These are phyloP conservation scores for Adela reaumurella DNA, from an alignment of 2,888 invertebrate species.

Conservation along the genomic window DNA sequence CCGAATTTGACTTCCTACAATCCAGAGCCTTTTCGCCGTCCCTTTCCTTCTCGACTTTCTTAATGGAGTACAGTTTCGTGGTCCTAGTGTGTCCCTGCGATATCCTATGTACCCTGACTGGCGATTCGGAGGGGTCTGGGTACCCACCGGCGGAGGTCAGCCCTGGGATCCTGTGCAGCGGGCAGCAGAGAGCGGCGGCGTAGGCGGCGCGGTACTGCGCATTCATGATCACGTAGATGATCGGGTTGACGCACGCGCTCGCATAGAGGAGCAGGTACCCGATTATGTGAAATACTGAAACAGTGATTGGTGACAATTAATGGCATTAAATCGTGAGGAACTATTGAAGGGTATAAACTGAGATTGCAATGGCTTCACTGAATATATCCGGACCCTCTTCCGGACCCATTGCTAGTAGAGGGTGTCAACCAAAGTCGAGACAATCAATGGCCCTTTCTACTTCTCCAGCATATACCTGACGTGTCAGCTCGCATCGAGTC, in stretches of 20 bases:
- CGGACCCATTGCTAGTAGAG: no score
- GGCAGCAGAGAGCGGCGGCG: constrained; percentile 72
- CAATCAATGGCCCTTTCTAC: no score
- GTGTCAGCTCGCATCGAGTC: no score
- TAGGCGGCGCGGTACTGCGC: constrained; percentile 90
- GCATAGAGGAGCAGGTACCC: constrained; percentile 85
- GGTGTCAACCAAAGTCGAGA: no score
- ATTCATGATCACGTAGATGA: constrained; percentile 94
- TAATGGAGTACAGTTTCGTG: not conserved
- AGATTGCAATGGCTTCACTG: no score
- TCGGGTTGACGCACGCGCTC: constrained; percentile 88
- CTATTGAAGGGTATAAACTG: no score
- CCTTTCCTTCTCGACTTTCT: not conserved
- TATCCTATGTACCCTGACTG: not conserved
- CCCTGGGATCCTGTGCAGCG: constrained; percentile 52
- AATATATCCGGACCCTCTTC: no score
- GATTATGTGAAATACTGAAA: constrained; percentile 67
- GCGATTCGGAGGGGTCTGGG: constrained; percentile 32
- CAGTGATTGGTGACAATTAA: no score
- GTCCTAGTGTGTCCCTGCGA: not conserved
- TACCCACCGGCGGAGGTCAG: constrained; percentile 59
- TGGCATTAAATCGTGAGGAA: no score
- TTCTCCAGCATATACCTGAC: no score
- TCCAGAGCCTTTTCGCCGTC: not conserved
- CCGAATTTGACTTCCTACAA: not conserved